Percentiles rank a stretch among this genome's conserved stretches.
phyloP scores from a whole-genome alignment of 2,888 invertebrate genomes.

The Caenorhabditis sp. region DNA sequence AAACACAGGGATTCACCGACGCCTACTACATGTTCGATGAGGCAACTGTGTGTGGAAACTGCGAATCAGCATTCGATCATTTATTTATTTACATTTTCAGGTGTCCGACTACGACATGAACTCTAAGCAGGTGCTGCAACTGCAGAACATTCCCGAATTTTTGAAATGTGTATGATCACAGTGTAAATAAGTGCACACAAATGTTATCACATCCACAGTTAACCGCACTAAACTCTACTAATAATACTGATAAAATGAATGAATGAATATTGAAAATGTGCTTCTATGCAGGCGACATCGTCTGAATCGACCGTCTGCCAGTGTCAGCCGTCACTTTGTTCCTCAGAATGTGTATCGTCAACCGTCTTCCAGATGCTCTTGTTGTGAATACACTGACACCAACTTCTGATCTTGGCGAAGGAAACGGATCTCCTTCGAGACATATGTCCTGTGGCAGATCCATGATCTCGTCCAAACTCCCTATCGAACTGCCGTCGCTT shows the following conservation, averaged over 20 bases:
- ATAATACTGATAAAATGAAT: constrained; percentile 2
- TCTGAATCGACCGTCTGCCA: neutral
- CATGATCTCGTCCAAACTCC: constrained; percentile 8
- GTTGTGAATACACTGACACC: constrained; percentile 17
- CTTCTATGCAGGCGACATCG: neutral
- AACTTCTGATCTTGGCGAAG: constrained; percentile 1
- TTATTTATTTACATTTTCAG: constrained; percentile 20
- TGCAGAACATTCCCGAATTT: constrained; percentile 64
- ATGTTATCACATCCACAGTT: neutral
- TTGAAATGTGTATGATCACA: constrained; percentile 59
- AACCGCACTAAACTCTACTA: neutral
- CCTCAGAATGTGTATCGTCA: constrained; percentile 15
- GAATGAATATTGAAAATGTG: neutral
- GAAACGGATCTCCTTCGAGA: neutral
- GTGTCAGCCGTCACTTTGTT: constrained; percentile 15
- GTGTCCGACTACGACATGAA: constrained; percentile 70
- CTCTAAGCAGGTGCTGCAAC: constrained; percentile 61
- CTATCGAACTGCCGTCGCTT: constrained; percentile 25
- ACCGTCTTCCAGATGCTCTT: constrained; percentile 23
- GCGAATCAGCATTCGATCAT: neutral
- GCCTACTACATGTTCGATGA: constrained; percentile 72
- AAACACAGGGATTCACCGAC: constrained; percentile 48
- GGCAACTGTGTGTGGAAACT: constrained; percentile 59
- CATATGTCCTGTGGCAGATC: neutral
- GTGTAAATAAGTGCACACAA: constrained; percentile 6